phyloP scores from a whole-genome alignment of 2,797 vertebrate genomes.

The Sebastes iracundus region DNA sequence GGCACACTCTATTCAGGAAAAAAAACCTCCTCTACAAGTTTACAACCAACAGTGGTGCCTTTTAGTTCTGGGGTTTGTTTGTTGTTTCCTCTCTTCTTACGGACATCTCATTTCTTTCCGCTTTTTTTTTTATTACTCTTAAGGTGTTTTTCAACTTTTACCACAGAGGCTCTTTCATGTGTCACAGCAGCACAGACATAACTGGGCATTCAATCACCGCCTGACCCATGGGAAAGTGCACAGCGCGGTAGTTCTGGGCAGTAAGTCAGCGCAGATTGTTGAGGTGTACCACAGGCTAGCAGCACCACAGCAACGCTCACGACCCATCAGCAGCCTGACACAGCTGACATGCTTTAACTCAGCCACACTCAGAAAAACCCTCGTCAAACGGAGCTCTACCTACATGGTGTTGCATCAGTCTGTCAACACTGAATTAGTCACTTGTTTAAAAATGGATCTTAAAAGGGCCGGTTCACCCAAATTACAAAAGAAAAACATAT shows the following conservation, averaged over 20 bases:
- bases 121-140: constrained; percentile 45
- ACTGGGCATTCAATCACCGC: constrained; percentile 67
- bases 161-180: constrained; percentile 74
- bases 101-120: constrained; percentile 51
- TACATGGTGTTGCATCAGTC: background rate
- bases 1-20: constrained; percentile 39
- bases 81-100: constrained; percentile 61
- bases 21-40: constrained; percentile 37
- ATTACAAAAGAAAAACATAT: background rate
- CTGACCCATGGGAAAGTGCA: constrained; percentile 64
- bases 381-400: constrained; percentile 11
- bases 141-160: constrained; percentile 68
- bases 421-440: background rate
- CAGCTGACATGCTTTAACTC: constrained; percentile 51
- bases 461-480: background rate
- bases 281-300: constrained; percentile 71
- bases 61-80: constrained; percentile 63
- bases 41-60: constrained; percentile 64
- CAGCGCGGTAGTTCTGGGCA: constrained; percentile 60
- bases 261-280: constrained; percentile 73
- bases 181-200: constrained; percentile 62
- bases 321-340: constrained; percentile 51
- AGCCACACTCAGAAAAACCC: constrained; percentile 25
- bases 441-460: background rate
- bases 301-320: constrained; percentile 57